A percentile compares a stretch with the other conserved stretches of the same genome.
phyloP scores from a whole-genome alignment of 2,113 vertebrate species.

The Malaclemys terrapin region DNA sequence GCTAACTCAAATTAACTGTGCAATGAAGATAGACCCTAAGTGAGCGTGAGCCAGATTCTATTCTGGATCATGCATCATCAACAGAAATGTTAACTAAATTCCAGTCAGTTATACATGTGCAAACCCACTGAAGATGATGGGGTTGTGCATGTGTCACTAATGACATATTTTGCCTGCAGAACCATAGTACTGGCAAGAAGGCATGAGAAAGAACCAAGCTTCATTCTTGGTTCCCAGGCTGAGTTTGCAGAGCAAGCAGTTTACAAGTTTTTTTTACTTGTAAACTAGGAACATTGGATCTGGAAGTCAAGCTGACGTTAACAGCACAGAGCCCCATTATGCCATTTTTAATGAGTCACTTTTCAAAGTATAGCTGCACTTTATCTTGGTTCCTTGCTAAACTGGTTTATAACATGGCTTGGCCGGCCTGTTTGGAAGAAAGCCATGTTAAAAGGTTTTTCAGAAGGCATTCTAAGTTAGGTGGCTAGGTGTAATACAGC shows the following conservation, averaged over 20 bases:
- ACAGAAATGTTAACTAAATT: not conserved
- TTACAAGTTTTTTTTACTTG: not conserved
- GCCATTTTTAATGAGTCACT: not conserved
- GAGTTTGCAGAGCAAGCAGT: not conserved
- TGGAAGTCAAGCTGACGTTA: not conserved
- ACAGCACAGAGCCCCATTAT: not conserved
- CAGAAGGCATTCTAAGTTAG: not conserved
- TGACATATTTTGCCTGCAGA: not conserved
- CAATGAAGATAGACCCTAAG: rapidly evolving
- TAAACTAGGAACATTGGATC: not conserved
- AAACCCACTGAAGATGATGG: not conserved
- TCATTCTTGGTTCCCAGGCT: not conserved
- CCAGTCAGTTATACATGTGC: not conserved
- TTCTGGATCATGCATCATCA: not conserved
- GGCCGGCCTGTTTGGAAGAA: not conserved
- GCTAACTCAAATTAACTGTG: not conserved
- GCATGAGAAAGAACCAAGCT: not conserved
- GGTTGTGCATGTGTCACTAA: not conserved
- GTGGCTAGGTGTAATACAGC: not conserved
- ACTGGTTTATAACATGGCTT: not conserved
- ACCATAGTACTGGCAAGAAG: not conserved
- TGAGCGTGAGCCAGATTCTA: not conserved
- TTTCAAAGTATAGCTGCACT: not conserved
- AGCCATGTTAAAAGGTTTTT: not conserved
- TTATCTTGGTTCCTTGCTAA: not conserved